Percentiles rank a stretch among this genome's conserved stretches.
Conservation (phyloP, 2,888 invertebrate species). For the Stenurella melanura region DNA sequence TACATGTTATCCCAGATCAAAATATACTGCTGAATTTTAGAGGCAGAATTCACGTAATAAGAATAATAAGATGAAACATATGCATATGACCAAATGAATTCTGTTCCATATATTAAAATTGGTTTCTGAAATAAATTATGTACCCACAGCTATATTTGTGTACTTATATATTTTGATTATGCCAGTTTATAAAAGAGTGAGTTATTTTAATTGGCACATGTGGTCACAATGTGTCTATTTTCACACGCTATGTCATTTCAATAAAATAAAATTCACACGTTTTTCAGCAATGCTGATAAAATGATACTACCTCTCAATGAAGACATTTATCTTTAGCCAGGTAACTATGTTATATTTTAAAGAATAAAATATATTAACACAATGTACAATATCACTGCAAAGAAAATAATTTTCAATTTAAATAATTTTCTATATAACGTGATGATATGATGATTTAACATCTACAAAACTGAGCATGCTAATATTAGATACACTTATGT, state of each 20-base stretch:
- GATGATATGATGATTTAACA: constrained; percentile 36
- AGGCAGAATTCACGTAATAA: too few species aligned
- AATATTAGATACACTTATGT: constrained; percentile 46
- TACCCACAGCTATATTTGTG: too few species aligned
- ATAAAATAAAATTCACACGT: background rate
- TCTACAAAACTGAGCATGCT: constrained; percentile 19
- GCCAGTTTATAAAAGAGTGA: background rate
- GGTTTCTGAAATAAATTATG: too few species aligned
- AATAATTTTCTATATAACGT: constrained; percentile 7
- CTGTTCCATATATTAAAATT: too few species aligned
- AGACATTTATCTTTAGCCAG: constrained; percentile 5
- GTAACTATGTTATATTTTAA: background rate
- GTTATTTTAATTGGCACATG: background rate
- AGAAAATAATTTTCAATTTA: background rate
- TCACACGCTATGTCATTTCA: background rate
- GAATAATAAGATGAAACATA: too few species aligned
- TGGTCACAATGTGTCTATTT: background rate
- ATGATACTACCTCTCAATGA: background rate
- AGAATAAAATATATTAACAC: constrained; percentile 1
- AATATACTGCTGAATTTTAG: too few species aligned
- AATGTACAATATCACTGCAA: constrained; percentile 13
- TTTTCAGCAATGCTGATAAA: background rate
- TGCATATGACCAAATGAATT: too few species aligned
- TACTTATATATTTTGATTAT: background rate
- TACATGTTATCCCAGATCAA: too few species aligned